Base-by-base conservation (phyloP, 2,888 invertebrate species). In the Trilocha varians region DNA sequence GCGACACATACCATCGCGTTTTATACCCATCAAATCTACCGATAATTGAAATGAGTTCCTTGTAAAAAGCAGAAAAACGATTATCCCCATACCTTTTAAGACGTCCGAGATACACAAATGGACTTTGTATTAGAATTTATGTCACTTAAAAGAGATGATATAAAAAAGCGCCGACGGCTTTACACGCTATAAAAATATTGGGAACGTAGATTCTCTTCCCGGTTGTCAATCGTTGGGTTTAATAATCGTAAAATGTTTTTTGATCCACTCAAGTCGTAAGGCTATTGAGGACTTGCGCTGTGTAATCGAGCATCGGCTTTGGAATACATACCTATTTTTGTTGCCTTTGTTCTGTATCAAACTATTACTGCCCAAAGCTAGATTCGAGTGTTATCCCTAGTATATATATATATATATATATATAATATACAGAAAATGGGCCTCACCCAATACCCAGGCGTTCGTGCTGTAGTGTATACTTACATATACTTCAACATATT, bases 21-120 rank as follows among this genome's bases (percentile, higher is more conserved):
- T 78, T 80, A 79, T 78, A 71, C 71, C 80, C 80, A 76, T 77
- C 80, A 79, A 84, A 84, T 80, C 78, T 72, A 63, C 70, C 74
- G 83, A 85, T 85, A 85, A 85, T 85, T 85, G 84, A 85, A 84
- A 85, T 83, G 79, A 84, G 85, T 83, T 83, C 83, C 82, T 78
- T 84, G 82, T 83, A 84, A 84, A 84, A 83, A 78, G 78, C 79
- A 80, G 80, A 80, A 80, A 80, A 84, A 80, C 83, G 80, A 83
- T 84, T 85, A 84, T 78, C 78, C 79, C 74, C 65, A 69, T 84
- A 79, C 80, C 84, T 84, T 83, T 85, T 84, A 83, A 82, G 82
- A 80, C 78, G 77, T 77, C 77, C 76, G 83, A 84, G 84, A 85
- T 84, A 85, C 80, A 84, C 83, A 84, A 84, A 84, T 85, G 85